Evolutionary conservation across 1,140 invertebrate species (phyloP), one percentile per base, ranked within the genome.

Genomic region (Phenacoccus solenopsis): DNA sequence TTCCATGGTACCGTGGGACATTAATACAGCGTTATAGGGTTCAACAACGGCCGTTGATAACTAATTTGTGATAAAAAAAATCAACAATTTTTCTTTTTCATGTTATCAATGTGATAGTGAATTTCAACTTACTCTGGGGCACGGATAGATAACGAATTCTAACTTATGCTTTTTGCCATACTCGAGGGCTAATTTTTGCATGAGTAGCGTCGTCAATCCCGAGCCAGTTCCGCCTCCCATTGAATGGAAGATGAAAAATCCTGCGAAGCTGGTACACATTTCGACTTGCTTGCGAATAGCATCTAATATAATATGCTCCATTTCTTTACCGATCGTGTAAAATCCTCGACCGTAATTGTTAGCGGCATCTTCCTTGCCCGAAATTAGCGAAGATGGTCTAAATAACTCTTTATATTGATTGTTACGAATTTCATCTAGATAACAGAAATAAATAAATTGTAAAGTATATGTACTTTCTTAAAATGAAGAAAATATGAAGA

Each of bases 211-310:
- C 1, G 88, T 86, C 75, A 93, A 91, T 0, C 90, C 90, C 12
- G 90, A 91, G 1, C 89, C 89, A 38, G 89, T 91, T 28, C 90
- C 90, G 90, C 90, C 90, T 28, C 90, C 90, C 75, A 91, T 91
- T 32, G 86, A 88, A 77, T 90, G 88, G 78, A 90, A 91, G 13
- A 92, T 81, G 38, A 93, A 83, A 78, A 92, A 91, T 0, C 90
- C 90, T 20, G 70, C 38, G 1, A 89, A 79, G 38, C 86, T 87
- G 35, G 81, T 5, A 73, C 82, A 84, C 38, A 75, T 70, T 49
- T 80, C 79, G 0, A 78, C 71, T 0, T 80, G 72, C 72, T 75
- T 76, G 16, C 77, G 74, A 27, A 81, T 76, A 61, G 77, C 72
- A 57, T 81, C 80, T 61, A 79, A 30, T 20, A 78, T 77, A 1